phyloP scores from a whole-genome alignment of 2,797 vertebrate species.

The Arctocebus calabarensis region DNA sequence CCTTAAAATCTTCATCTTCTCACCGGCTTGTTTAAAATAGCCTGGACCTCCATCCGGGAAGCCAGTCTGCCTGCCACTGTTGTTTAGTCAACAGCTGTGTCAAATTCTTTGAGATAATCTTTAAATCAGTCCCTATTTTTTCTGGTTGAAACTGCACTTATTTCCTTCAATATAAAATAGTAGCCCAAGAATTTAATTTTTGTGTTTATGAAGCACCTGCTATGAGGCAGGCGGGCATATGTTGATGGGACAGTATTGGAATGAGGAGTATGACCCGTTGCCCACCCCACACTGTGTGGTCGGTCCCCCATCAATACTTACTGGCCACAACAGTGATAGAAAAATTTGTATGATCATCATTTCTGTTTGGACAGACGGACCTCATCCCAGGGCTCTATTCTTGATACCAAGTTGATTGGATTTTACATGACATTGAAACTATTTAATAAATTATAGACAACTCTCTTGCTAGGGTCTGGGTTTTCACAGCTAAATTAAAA shows the following conservation, averaged over 20 bases:
- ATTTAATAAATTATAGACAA: not conserved
- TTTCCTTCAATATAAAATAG: not conserved
- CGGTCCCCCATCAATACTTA: not conserved
- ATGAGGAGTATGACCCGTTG: not conserved
- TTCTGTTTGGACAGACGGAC: not conserved
- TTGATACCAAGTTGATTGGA: not conserved
- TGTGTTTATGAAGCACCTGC: not conserved
- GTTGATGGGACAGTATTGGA: rapidly evolving
- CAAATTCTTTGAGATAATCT: not conserved
- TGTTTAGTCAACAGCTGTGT: not conserved
- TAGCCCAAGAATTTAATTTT: not conserved
- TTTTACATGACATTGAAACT: not conserved
- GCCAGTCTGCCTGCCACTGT: not conserved
- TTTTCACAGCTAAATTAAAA: not conserved
- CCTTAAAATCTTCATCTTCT: constrained; percentile 21
- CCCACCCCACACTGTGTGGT: rapidly evolving
- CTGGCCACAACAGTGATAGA: not conserved
- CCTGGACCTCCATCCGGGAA: not conserved
- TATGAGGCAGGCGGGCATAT: not conserved
- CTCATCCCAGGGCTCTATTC: not conserved
- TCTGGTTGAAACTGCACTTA: not conserved
- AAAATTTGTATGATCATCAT: not conserved
- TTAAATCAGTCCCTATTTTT: not conserved
- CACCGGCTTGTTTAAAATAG: not conserved
- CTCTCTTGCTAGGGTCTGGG: not conserved